These are phyloP conservation scores for Lepus timidus DNA, from an alignment of 2,113 vertebrate genomes.

Conservation along the genomic window DNA sequence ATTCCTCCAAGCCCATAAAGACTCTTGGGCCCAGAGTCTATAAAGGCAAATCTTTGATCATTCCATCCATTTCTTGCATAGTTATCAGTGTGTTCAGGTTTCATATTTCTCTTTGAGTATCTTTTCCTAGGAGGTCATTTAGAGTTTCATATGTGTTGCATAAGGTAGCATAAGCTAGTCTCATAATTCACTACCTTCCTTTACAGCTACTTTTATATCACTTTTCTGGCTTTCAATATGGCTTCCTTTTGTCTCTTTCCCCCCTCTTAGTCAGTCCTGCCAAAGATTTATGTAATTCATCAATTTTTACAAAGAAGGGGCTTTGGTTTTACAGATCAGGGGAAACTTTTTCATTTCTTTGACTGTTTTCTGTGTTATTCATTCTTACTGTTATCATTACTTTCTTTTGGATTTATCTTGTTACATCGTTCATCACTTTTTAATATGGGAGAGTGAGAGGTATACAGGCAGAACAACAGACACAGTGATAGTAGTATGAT, in stretches of 20 bases:
- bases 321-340: background rate
- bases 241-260: background rate
- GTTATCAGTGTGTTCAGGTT: background rate
- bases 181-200: background rate
- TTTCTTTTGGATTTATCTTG: conserved; percentile 11
- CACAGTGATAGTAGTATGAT: background rate
- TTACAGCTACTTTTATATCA: background rate
- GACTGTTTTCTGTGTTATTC: background rate
- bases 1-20: background rate
- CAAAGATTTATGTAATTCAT: background rate
- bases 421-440: conserved; percentile 1
- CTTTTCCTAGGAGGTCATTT: background rate
- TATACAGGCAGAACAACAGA: background rate
- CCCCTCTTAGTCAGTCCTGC: background rate
- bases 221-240: background rate
- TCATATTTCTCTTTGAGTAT: background rate
- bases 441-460: background rate
- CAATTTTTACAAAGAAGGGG: background rate
- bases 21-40: background rate
- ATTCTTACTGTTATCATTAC: background rate
- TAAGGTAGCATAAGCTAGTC: background rate
- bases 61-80: background rate
- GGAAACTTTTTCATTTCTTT: background rate
- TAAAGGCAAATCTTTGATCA: background rate
- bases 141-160: conserved; percentile 11